Evolutionary conservation across 2,113 vertebrate species (phyloP).

Genomic region (Mirounga angustirostris): DNA sequence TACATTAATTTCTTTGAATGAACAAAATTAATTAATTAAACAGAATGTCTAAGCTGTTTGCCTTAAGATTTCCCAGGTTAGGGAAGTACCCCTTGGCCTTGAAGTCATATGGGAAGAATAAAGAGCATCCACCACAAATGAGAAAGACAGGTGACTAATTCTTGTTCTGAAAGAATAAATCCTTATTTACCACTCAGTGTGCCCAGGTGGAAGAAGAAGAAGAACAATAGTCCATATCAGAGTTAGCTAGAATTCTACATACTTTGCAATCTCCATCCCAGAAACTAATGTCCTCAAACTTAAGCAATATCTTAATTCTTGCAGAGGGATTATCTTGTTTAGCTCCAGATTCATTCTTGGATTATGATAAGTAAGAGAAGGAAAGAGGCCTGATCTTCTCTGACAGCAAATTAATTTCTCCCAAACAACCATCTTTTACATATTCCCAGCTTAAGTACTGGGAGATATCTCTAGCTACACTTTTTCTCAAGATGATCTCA

Average conservation of each 20-base stretch:
- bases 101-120: neutral
- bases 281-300: neutral
- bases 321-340: neutral
- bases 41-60: neutral
- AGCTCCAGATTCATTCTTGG: neutral
- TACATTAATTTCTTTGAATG: neutral
- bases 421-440: neutral
- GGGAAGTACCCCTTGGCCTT: neutral
- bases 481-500: neutral
- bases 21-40: constrained; percentile 3
- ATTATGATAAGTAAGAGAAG: neutral
- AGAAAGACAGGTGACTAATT: neutral
- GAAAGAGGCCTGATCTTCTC: neutral
- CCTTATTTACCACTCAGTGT: neutral
- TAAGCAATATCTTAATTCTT: neutral
- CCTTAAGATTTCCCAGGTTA: neutral
- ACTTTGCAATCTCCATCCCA: neutral
- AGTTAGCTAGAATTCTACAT: neutral
- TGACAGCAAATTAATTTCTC: neutral
- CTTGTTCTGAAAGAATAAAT: neutral
- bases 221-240: neutral
- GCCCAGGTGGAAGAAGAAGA: neutral
- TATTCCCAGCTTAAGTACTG: neutral
- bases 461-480: neutral
- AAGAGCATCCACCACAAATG: neutral